phyloP scores from a whole-genome alignment of 2,888 invertebrate species.

The Melanchra persicariae region DNA sequence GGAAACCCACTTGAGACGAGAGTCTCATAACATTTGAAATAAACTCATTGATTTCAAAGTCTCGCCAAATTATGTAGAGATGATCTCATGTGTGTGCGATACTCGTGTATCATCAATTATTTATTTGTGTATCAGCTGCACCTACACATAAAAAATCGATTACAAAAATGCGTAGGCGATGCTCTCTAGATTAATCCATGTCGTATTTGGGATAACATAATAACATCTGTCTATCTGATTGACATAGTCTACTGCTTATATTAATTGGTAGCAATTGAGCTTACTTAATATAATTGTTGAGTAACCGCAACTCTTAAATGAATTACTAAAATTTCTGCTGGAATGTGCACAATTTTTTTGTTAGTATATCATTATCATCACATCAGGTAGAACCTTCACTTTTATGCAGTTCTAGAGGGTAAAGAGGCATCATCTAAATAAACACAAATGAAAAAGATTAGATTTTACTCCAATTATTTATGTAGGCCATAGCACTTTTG shows the following conservation, averaged over 20 bases:
- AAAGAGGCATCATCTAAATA: background rate
- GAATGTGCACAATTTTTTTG: background rate
- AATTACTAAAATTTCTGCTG: background rate
- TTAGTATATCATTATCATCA: background rate
- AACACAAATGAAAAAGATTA: background rate
- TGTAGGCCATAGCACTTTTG: background rate
- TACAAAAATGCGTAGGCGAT: background rate
- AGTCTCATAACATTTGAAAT: background rate
- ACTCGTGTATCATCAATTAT: background rate
- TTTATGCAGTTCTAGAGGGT: background rate
- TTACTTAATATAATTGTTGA: background rate
- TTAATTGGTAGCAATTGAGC: background rate
- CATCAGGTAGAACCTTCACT: background rate
- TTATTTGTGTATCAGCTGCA: background rate
- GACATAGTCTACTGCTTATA: background rate
- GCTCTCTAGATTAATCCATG: background rate
- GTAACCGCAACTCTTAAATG: background rate
- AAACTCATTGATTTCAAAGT: background rate
- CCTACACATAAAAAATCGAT: background rate
- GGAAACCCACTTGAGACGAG: background rate
- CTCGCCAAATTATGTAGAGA: background rate
- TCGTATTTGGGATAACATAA: slow-evolving; percentile 7
- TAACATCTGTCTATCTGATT: background rate
- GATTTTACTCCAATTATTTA: background rate
- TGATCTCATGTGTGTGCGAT: background rate